Conservation (phyloP, 2,888 invertebrate species). For the Dione juno region DNA sequence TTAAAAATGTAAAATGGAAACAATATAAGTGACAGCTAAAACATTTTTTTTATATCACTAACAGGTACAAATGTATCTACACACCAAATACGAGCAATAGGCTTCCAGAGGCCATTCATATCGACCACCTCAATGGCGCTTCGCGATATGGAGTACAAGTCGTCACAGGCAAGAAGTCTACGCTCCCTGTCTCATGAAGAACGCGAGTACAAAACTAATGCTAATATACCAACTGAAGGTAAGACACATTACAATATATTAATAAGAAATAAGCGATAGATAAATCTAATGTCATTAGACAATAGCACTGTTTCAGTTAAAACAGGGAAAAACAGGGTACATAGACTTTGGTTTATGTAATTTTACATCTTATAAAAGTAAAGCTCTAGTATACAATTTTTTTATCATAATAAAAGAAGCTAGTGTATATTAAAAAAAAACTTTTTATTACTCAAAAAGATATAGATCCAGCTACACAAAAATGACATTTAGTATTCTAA, state of each 20-base stretch:
- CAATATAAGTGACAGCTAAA: neutral
- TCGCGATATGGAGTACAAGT: constrained; percentile 85
- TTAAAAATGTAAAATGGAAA: neutral
- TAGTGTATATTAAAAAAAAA: no score
- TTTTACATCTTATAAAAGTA: no score
- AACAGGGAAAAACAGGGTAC: no score
- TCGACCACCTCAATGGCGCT: constrained; percentile 81
- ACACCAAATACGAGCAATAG: constrained; percentile 89
- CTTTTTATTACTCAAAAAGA: no score
- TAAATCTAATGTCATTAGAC: no score
- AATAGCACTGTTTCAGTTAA: no score
- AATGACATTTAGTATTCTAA: neutral
- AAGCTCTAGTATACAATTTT: no score
- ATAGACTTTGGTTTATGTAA: no score
- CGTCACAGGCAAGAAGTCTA: constrained; percentile 77
- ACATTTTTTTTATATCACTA: neutral
- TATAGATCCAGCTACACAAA: no score
- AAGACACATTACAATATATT: constrained; percentile 47
- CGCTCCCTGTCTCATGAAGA: constrained; percentile 83
- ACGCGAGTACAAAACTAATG: constrained; percentile 86
- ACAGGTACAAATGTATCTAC: constrained; percentile 83
- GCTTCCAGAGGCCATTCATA: constrained; percentile 87
- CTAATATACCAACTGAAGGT: constrained; percentile 76
- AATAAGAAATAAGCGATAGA: neutral
- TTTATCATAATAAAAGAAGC: no score